Evolutionary conservation across 2,797 vertebrate species (phyloP), one percentile per base, ranked within the genome.

Genomic region (Sebastes kiyomatsui): DNA sequence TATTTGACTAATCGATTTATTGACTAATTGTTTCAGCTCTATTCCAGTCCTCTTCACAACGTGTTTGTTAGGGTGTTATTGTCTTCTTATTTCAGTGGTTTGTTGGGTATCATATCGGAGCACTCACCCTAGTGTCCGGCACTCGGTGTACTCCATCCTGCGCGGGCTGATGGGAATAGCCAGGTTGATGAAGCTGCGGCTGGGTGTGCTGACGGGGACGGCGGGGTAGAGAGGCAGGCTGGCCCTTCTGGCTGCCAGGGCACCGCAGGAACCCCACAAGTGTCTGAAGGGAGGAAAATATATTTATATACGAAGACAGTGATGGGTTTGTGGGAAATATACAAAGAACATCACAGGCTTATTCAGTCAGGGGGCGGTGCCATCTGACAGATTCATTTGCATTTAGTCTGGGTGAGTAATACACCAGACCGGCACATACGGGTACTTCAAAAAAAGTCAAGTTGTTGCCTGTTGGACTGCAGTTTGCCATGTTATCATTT

Each of bases 61-160:
- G 11, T 33, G 32, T 5, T 10, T 32, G 28, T 52, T 49, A 0
- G 20, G 7, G 33, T 7, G 25, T 10, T 13, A 2, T 20, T 4
- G 23, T 46, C 5, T 12, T 67, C 25, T 4, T 13, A 49, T 30
- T 30, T 30, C 65, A 28, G 16, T 30, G 27, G 42, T 30, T 49
- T 28, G 1, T 33, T 61, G 18, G 28, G 30, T 23, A 7, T 33
- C n/a, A 9, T 23, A 14, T 35, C 7, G 4, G 13, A 12, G 1
- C 3, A 76, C 93, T 92, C 77, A 96, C 95, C 80, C 74, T n/a
- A 96, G 30, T 2, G 85, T 90, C 79, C 92, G 83, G 71, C 69
- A 76, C 84, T 97, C 96, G 0, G 90, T 83, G 82, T 96, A 96
- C 80, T 96, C 95, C 68, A 95, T 95, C 87, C 94, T 94, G 66